A percentile compares a stretch with the other conserved stretches of the same genome.
Conservation (phyloP, 2,113 vertebrate species). For the Petrocephalus zakoni region DNA sequence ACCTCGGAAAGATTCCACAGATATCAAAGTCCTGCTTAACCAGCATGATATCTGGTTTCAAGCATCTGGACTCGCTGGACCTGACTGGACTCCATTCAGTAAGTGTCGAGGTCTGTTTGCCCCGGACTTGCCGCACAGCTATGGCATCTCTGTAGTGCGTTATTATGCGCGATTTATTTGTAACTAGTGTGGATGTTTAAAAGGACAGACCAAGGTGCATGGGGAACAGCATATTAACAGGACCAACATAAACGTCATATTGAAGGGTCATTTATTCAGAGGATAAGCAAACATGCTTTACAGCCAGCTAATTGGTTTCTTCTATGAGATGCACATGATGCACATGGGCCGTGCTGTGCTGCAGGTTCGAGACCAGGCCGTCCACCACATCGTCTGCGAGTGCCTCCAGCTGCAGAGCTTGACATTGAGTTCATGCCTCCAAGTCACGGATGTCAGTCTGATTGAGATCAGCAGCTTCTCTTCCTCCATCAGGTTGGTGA, state of each 20-base stretch:
- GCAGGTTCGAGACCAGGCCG: slow-evolving; percentile 41
- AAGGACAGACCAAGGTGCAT: not conserved
- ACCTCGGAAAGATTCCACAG: slow-evolving; percentile 50
- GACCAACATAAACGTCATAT: not conserved
- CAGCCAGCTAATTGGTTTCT: not conserved
- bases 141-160: not conserved
- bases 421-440: slow-evolving; percentile 50
- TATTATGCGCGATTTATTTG: not conserved
- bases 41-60: slow-evolving; percentile 40
- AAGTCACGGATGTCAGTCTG: slow-evolving; percentile 50
- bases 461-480: slow-evolving; percentile 48
- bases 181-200: not conserved
- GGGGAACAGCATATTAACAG: not conserved
- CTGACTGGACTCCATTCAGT: slow-evolving; percentile 49
- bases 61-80: slow-evolving; percentile 42
- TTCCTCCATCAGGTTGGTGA: slow-evolving; percentile 29
- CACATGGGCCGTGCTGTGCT: not conserved
- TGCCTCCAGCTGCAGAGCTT: slow-evolving; percentile 44
- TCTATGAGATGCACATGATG: not conserved
- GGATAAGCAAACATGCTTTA: not conserved
- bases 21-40: slow-evolving; percentile 38
- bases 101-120: slow-evolving; percentile 21
- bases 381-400: slow-evolving; percentile 44
- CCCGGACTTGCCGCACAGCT: not conserved
- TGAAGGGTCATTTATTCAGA: not conserved